These are phyloP conservation scores for Hydra vulgaris DNA, from an alignment of 30 jellyfish, hydroid and myxozoan genomes.

Conservation along the genomic window DNA sequence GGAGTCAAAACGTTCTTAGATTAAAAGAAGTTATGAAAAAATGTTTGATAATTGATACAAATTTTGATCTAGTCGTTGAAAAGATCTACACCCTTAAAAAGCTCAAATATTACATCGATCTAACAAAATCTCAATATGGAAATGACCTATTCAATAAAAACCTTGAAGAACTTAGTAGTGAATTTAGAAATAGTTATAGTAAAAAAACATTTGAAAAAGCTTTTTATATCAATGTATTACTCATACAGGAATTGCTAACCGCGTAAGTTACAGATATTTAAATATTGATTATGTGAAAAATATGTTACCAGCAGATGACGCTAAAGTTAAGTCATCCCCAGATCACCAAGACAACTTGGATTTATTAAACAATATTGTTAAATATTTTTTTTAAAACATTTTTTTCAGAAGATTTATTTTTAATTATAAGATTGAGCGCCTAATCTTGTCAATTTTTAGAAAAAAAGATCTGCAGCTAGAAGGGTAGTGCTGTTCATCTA, in stretches of 20 bases:
- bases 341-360: too few species aligned
- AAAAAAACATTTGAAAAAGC: neutral
- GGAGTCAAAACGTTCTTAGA: neutral
- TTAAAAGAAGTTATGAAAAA: neutral
- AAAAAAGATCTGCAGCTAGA: too few species aligned
- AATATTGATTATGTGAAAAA: neutral
- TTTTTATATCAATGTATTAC: neutral
- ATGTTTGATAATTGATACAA: neutral
- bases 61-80: neutral
- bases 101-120: neutral
- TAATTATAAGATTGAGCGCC: too few species aligned
- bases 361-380: too few species aligned
- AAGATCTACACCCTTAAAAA: neutral
- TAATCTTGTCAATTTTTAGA: too few species aligned
- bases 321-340: too few species aligned
- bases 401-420: too few species aligned
- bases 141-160: neutral
- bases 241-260: neutral
- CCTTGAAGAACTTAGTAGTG: neutral
- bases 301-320: too few species aligned
- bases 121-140: neutral
- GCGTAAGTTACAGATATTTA: neutral
- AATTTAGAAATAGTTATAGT: neutral
- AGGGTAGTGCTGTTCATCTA: too few species aligned
- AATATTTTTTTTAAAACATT: too few species aligned